Base-by-base conservation (phyloP, 2,113 vertebrate genomes). In the Ceuthmochares aereus region DNA sequence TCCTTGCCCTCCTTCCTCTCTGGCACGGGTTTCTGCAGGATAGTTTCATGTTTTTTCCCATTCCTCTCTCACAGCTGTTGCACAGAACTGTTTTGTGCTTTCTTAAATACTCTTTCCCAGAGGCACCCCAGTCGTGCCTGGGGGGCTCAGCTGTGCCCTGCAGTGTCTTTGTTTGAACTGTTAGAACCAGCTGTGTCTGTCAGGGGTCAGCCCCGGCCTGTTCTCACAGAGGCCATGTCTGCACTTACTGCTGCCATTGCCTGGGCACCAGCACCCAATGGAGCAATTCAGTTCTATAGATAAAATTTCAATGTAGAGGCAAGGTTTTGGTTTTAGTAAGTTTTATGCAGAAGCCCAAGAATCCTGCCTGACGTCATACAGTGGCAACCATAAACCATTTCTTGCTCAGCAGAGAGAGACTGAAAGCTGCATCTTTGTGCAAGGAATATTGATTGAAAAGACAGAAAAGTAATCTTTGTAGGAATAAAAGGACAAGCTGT, bases 101-200 rank as follows among this genome's bases (percentile, higher is more conserved):
- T 12, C 25, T 51, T 66, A 21, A 26, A 56, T 42, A 51, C 2
- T 2, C 11, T 88, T 64, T 73, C 26, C 25, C 36, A 43, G 36
- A 73, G 51, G 43, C 1, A 3, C 43, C 36, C 9, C 11, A 7
- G 8, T 51, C 1, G 0, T 58, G 30, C 21, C 42, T 43, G 30
- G 49, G 30, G 26, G 26, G 9, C 58, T 84, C 26, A 49, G 34
- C 25, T 18, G 15, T 47, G 18, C 18, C 45, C 15, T 47, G 45
- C 18, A 47, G 15, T 47, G 45, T 8, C 45, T 18, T 14, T 47
- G 42, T 43, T 43, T 10, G 42, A 43, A 43, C 42, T 43, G 17
- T 6, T 47, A 17, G 45, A 47, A 47, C 45, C 6, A 19, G 45
- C 45, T 47, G 45, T 47, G 45, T 47, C 45, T 47, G 45, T 14